Evolutionary conservation across 2,888 invertebrate genomes (phyloP).

Genomic region (Podotricha telesiphe): DNA sequence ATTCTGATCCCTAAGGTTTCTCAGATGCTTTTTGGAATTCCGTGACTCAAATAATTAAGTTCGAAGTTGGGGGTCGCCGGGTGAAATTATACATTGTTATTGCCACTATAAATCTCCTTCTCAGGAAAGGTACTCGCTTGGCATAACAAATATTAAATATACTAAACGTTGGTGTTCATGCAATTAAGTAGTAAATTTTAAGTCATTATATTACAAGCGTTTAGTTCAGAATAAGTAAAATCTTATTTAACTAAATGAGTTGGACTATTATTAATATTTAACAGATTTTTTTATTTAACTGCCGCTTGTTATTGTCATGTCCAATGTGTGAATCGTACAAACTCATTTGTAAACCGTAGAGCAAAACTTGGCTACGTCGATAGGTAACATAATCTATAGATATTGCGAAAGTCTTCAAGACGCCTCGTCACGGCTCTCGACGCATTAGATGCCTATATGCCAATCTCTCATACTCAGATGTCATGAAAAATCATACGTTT

Average conservation of each 20-base stretch:
- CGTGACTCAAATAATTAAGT: slow-evolving; percentile 83
- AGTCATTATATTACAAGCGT: neutral
- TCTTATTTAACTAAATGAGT: neutral
- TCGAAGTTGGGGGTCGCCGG: slow-evolving; percentile 69
- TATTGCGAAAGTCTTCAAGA: slow-evolving; percentile 70
- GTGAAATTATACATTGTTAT: slow-evolving; percentile 80
- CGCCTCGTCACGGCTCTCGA: slow-evolving; percentile 68
- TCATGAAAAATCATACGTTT: slow-evolving; percentile 40
- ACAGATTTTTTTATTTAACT: neutral
- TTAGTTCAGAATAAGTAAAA: neutral
- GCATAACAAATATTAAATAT: slow-evolving; percentile 64
- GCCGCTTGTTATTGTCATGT: neutral
- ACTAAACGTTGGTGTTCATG: slow-evolving; percentile 32
- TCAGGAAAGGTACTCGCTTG: slow-evolving; percentile 66
- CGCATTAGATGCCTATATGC: slow-evolving; percentile 56
- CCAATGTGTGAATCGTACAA: neutral
- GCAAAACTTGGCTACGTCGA: slow-evolving; percentile 9
- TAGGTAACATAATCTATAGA: slow-evolving; percentile 52
- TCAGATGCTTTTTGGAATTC: slow-evolving; percentile 75
- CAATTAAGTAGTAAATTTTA: slow-evolving; percentile 34
- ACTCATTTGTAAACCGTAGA: neutral
- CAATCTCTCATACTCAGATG: slow-evolving; percentile 68
- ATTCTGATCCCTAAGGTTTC: slow-evolving; percentile 75
- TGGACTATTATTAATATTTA: neutral
- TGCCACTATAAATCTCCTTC: slow-evolving; percentile 79